phyloP scores from a whole-genome alignment of 2,797 vertebrate genomes.

The Pangasius macronema region DNA sequence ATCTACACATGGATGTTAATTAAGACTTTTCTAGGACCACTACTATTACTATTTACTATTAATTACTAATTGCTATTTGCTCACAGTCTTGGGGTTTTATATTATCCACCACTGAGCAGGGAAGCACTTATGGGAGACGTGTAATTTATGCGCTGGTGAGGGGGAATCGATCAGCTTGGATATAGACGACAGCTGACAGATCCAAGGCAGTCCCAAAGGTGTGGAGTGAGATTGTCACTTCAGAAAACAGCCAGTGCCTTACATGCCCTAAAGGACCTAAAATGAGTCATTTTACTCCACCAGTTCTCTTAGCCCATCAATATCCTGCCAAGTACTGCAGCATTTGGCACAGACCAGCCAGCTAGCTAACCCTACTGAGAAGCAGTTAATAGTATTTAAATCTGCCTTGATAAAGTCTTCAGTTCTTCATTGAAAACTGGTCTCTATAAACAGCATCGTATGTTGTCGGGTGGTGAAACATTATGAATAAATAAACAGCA shows the following conservation, averaged over 20 bases:
- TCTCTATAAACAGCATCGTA: constrained; percentile 1
- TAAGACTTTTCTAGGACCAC: constrained; percentile 11
- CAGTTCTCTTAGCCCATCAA: constrained; percentile 33
- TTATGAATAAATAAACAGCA: constrained; percentile 32
- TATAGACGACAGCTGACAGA: constrained; percentile 51
- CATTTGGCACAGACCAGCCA: constrained; percentile 14
- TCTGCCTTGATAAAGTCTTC: neutral
- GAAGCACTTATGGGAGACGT: constrained; percentile 48
- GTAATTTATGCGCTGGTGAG: constrained; percentile 43
- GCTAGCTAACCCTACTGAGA: neutral
- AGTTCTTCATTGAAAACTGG: neutral
- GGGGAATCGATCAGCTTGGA: constrained; percentile 44
- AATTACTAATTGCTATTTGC: constrained; percentile 32
- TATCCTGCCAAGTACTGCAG: constrained; percentile 34
- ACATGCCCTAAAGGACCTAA: constrained; percentile 38
- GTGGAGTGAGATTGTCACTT: constrained; percentile 43
- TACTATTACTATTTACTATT: neutral
- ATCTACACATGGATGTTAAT: constrained; percentile 25
- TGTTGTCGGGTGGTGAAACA: neutral
- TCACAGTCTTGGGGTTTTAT: constrained; percentile 32
- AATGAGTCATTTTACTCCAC: constrained; percentile 15
- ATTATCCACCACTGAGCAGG: constrained; percentile 54
- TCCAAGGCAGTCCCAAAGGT: constrained; percentile 44
- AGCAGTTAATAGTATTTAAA: constrained; percentile 12
- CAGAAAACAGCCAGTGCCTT: constrained; percentile 44